phyloP scores from a whole-genome alignment of 2,888 invertebrate species.

The Oconnorella tubifera region DNA sequence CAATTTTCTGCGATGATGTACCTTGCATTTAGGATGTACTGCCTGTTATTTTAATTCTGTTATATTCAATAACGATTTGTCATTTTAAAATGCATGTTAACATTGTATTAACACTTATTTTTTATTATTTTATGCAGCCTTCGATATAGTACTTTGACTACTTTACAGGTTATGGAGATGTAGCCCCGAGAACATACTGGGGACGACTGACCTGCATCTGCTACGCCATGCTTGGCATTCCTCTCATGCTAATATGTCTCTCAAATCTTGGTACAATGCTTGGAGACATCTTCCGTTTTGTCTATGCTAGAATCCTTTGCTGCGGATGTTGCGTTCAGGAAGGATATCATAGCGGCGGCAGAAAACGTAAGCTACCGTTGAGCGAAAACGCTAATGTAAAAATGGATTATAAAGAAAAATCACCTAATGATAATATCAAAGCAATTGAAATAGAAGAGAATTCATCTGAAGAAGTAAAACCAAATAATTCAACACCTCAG shows the following conservation, averaged over 20 bases:
- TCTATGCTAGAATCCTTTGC: conserved; percentile 9
- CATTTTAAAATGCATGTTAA: no score
- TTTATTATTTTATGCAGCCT: no score
- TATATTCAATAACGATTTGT: no score
- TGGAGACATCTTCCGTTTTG: conserved; percentile 5
- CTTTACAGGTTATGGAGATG: conserved; percentile 11
- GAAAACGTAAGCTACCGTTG: not conserved
- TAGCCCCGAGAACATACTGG: conserved; percentile 12
- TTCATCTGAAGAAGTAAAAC: not conserved
- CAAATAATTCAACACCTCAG: not conserved
- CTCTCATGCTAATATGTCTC: conserved; percentile 14
- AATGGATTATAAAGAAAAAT: no score
- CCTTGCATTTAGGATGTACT: no score
- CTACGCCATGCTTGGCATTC: conserved; percentile 16
- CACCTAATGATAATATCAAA: not conserved
- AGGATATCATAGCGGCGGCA: not conserved
- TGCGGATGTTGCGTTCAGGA: conserved; percentile 35
- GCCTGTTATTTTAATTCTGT: no score
- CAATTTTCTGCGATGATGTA: no score
- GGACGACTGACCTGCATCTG: conserved; percentile 11
- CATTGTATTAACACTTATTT: no score
- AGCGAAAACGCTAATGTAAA: not conserved
- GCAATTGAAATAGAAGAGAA: not conserved
- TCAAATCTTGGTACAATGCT: conserved; percentile 8
- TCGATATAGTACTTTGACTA: no score